A percentile compares a stretch with the other conserved stretches of the same genome.
These are phyloP conservation scores for Mycetomoellerius zeteki DNA, from an alignment of 1,140 invertebrate genomes.

Conservation along the genomic window DNA sequence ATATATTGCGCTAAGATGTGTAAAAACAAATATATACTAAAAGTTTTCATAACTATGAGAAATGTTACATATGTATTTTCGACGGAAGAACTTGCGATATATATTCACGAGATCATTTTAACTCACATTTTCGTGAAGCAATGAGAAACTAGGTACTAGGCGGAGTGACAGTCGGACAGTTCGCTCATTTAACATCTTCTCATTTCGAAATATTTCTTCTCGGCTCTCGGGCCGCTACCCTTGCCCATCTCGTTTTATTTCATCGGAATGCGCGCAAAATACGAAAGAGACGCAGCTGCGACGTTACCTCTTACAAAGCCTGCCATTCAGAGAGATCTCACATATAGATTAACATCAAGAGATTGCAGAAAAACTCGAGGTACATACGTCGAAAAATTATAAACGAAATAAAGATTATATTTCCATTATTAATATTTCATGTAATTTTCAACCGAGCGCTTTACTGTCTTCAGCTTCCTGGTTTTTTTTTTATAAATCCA, in stretches of 20 bases:
- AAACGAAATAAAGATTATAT: not conserved
- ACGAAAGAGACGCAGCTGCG: slow-evolving; percentile 78
- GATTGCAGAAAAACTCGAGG: not conserved
- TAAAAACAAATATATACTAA: slow-evolving; percentile 40
- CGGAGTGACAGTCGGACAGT: slow-evolving; percentile 84
- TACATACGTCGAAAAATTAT: slow-evolving; percentile 8
- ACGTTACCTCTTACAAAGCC: slow-evolving; percentile 79
- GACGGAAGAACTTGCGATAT: slow-evolving; percentile 16
- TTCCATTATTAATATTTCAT: slow-evolving; percentile 8
- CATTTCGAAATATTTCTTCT: slow-evolving; percentile 83
- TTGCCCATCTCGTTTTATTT: slow-evolving; percentile 77
- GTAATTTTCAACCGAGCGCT: not conserved
- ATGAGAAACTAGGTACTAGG: slow-evolving; percentile 78
- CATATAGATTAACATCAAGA: slow-evolving; percentile 71
- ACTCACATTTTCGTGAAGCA: slow-evolving; percentile 77
- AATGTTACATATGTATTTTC: slow-evolving; percentile 41
- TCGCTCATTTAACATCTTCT: slow-evolving; percentile 83
- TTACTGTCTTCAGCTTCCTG: not conserved
- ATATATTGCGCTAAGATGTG: not conserved
- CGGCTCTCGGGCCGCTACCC: slow-evolving; percentile 73
- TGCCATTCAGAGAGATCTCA: slow-evolving; percentile 80
- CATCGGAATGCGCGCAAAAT: slow-evolving; percentile 79
- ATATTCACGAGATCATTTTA: slow-evolving; percentile 50
- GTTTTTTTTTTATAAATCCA: too few relatives aligned
- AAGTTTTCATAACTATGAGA: slow-evolving; percentile 13